Evolutionary conservation across 2,888 invertebrate genomes (phyloP), one percentile per base, ranked within the genome.

Genomic region (Drosophila testacea): DNA sequence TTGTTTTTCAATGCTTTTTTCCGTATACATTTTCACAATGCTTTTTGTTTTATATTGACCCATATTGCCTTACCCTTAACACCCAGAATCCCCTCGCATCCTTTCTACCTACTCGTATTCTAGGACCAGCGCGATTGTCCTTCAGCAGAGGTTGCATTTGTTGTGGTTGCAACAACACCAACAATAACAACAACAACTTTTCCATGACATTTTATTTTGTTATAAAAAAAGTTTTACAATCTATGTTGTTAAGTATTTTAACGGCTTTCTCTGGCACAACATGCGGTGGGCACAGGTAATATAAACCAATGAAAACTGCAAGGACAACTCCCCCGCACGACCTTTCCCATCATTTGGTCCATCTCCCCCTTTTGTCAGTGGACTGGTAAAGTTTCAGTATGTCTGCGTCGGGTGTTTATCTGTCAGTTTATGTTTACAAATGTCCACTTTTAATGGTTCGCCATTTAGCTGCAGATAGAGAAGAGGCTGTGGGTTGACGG

Each of bases 231-330:
- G 77, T 85, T 86, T 85, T 81, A 79, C 86, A 90, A 89, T 86
- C 90, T 89, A 79, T 81, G 86, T 89, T 89, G 90, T 90, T 90
- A 90, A 90, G 88, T 90, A 89, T 90, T 90, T 90, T 89, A 81
- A 87, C 86, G 88, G 83, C 73, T 79, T 73, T 80, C 72, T 72
- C 62, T 82, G 47, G 65, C 72, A 42, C 42, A 41, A 44, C 57
- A 67, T 60, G 59, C 55, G 64, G 41, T 52, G 60, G 54, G 57
- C 50, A 28, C 68, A 57, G 72, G 83, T 79, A 80, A 83, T 84
- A 70, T 69, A 84, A 83, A 68, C 89, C 88, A 89, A 87, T 89
- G 83, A 87, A 87, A 89, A 89, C 69, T 72, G 89, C 89, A 87
- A 72, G 82, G 81, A 36, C 87, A 78, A 81, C 81, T 67, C 75